phyloP scores from a whole-genome alignment of 2,888 invertebrate species.

The Helleia helle region DNA sequence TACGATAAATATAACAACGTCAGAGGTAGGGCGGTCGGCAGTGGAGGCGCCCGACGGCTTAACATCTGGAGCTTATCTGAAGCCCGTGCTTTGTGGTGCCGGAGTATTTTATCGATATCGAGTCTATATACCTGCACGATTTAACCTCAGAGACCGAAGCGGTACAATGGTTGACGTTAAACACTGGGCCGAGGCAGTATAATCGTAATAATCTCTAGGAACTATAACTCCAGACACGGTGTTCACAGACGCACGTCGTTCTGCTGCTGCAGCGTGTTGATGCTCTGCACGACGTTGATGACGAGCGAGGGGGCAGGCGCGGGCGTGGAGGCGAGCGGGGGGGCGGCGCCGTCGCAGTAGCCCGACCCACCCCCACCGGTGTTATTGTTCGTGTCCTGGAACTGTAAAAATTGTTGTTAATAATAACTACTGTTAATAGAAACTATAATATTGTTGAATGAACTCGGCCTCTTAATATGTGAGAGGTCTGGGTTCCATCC shows the following conservation, averaged over 20 bases:
- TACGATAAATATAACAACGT: not conserved
- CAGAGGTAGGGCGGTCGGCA: not conserved
- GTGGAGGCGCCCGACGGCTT: not conserved
- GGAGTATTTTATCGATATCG: too few relatives aligned
- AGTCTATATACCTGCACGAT: not conserved
- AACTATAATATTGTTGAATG: too few relatives aligned
- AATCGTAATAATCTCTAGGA: too few relatives aligned
- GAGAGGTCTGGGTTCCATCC: too few relatives aligned
- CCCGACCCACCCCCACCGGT: constrained; percentile 3
- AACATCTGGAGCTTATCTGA: not conserved
- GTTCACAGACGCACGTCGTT: constrained; percentile 22
- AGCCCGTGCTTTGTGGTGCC: too few relatives aligned
- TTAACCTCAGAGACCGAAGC: too few relatives aligned
- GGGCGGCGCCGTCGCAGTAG: constrained; percentile 14
- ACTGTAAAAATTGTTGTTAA: not conserved
- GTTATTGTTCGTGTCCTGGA: constrained; percentile 36
- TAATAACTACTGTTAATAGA: not conserved
- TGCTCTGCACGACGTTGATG: constrained; percentile 30
- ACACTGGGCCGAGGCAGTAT: not conserved
- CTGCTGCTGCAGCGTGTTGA: constrained; percentile 26
- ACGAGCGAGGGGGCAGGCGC: constrained; percentile 23
- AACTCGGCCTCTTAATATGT: too few relatives aligned
- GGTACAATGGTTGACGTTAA: not conserved
- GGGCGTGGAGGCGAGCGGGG: constrained; percentile 13
- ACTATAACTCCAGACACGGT: too few relatives aligned